Evolutionary conservation across 2,888 invertebrate genomes (phyloP).

Genomic region (Meiosimyza decipiens): DNA sequence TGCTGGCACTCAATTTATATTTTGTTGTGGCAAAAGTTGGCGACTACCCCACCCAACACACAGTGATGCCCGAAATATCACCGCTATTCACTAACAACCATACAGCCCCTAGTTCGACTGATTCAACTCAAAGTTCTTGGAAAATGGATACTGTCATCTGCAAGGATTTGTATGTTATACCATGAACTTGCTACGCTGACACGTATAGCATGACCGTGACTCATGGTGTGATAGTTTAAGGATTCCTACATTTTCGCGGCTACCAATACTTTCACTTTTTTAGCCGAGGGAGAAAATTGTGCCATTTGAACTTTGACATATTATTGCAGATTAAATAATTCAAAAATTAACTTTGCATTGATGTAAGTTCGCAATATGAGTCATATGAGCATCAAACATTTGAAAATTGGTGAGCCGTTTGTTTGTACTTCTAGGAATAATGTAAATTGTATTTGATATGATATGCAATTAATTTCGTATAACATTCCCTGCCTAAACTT

Average conservation of each 20-base stretch:
- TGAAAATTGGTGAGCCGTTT: too few relatives aligned
- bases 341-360: too few relatives aligned
- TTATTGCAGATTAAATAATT: not conserved
- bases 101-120: slow-evolving; percentile 40
- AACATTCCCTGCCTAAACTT: too few relatives aligned
- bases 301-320: slow-evolving; percentile 31
- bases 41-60: slow-evolving; percentile 3
- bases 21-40: slow-evolving; percentile 34
- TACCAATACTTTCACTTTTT: too few relatives aligned
- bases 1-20: not conserved
- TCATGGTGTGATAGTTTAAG: slow-evolving; percentile 44
- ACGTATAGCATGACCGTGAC: slow-evolving; percentile 46
- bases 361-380: too few relatives aligned
- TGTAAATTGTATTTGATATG: too few relatives aligned
- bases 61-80: not conserved
- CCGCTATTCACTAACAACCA: not conserved
- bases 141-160: slow-evolving; percentile 57
- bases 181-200: slow-evolving; percentile 39
- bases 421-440: too few relatives aligned
- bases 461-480: too few relatives aligned
- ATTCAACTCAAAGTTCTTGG: slow-evolving; percentile 57
- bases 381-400: too few relatives aligned
- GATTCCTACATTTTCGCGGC: not conserved
- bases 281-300: not conserved
- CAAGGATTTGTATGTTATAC: slow-evolving; percentile 50